Percentiles rank a stretch among this genome's conserved stretches.
These are phyloP conservation scores for Petrocephalus schoutedeni DNA, from an alignment of 2,797 vertebrate genomes.

Conservation along the genomic window DNA sequence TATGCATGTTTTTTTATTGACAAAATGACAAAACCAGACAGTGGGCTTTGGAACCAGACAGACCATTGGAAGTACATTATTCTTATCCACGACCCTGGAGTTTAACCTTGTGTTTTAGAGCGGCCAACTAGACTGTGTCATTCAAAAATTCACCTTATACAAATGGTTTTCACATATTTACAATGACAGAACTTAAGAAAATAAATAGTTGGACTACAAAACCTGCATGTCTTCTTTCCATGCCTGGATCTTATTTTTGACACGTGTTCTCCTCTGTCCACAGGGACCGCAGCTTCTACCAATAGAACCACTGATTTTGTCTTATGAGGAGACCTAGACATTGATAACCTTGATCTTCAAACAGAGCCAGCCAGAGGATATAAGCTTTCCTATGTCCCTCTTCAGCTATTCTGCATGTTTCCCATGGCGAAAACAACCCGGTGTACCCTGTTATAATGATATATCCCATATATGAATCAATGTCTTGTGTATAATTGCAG, in stretches of 20 bases:
- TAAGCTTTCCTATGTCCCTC: neutral
- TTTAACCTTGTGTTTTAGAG: neutral
- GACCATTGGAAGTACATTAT: neutral
- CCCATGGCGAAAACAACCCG: neutral
- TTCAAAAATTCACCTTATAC: neutral
- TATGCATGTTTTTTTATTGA: neutral
- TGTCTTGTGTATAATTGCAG: conserved; percentile 13
- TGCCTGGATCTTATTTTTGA: neutral
- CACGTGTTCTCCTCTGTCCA: neutral
- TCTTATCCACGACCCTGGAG: neutral
- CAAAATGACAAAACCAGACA: neutral
- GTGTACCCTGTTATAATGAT: neutral
- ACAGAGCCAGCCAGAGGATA: neutral
- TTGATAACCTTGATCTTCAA: neutral
- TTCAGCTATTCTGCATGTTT: conserved; percentile 5
- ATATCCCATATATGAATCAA: neutral
- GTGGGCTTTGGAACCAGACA: neutral
- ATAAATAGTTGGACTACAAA: neutral
- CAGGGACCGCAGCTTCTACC: conserved; percentile 13
- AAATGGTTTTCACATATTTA: neutral
- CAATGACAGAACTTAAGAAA: neutral
- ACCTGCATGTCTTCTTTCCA: neutral
- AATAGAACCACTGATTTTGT: neutral
- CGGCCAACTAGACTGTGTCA: neutral
- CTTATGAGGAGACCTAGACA: neutral